phyloP scores from a whole-genome alignment of 2,888 invertebrate species.

The Sinhomidia bicolor region DNA sequence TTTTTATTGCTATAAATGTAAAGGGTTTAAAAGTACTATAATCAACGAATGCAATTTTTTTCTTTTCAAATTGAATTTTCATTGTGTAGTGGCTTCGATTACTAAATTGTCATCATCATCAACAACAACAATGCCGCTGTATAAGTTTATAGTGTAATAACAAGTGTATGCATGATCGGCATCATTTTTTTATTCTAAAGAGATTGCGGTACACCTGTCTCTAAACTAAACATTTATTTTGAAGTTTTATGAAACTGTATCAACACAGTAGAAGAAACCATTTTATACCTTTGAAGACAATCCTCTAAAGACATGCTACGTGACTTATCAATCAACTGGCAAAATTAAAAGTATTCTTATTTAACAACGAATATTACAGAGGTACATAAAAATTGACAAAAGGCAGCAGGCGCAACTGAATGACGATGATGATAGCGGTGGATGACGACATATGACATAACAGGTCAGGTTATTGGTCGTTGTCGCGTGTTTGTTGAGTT shows the following conservation, averaged over 20 bases:
- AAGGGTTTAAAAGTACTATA: neutral
- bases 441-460: conserved; percentile 41
- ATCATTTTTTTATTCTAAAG: neutral
- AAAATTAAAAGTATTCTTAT: neutral
- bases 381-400: neutral
- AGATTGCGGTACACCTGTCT: neutral
- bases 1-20: neutral
- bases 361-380: neutral
- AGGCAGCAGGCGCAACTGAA: neutral
- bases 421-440: neutral
- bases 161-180: neutral
- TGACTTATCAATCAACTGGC: conserved; percentile 24
- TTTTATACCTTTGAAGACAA: neutral
- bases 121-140: neutral
- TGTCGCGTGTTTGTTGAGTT: conserved; percentile 34
- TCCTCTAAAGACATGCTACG: conserved; percentile 17
- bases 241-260: conserved; percentile 5
- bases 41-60: neutral
- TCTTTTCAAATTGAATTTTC: conserved; percentile 1
- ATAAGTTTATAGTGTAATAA: neutral
- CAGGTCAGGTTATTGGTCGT: conserved; percentile 23
- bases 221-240: neutral
- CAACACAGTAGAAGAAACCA: neutral
- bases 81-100: neutral
- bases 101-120: neutral